Conservation (phyloP, 2,113 vertebrate genomes). For the Pachypanchax playfairii region DNA sequence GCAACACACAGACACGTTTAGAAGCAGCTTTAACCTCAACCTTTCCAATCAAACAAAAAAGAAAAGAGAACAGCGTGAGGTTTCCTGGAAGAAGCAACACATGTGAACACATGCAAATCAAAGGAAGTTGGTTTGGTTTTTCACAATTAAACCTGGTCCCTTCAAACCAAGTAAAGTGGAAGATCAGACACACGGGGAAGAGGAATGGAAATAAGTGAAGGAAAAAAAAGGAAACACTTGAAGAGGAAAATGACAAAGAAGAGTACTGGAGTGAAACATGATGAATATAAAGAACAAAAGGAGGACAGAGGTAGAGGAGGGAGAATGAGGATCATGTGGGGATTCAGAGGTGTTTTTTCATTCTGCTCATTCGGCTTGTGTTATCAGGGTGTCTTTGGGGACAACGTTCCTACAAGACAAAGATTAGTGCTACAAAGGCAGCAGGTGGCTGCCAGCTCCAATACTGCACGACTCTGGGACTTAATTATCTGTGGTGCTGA, state of each 20-base stretch:
- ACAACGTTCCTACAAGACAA: slow-evolving; percentile 76
- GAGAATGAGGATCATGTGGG: slow-evolving; percentile 44
- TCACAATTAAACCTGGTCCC: slow-evolving; percentile 38
- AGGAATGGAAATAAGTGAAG: not conserved
- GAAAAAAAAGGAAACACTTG: rapidly evolving
- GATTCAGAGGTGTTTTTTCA: slow-evolving; percentile 73
- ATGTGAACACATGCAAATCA: not conserved
- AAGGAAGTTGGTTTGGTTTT: not conserved
- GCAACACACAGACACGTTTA: too few species aligned
- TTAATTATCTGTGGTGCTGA: slow-evolving; percentile 78
- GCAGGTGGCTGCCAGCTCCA: slow-evolving; percentile 61
- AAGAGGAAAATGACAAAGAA: not conserved
- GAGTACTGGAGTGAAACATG: slow-evolving; percentile 5
- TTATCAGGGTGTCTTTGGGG: slow-evolving; percentile 66
- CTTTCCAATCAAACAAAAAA: too few species aligned
- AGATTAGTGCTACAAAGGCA: slow-evolving; percentile 80
- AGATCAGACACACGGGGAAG: not conserved
- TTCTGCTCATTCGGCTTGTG: slow-evolving; percentile 53
- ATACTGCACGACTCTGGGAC: slow-evolving; percentile 66
- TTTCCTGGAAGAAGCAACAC: too few species aligned
- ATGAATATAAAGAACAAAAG: slow-evolving; percentile 6
- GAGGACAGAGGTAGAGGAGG: slow-evolving; percentile 21
- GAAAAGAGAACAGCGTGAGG: too few species aligned
- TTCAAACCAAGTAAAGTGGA: not conserved
- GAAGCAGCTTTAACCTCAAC: too few species aligned